Evolutionary conservation across 1,140 invertebrate genomes (phyloP), one percentile per base, ranked within the genome.

Genomic region (Venustaconcha ellipsiformis): DNA sequence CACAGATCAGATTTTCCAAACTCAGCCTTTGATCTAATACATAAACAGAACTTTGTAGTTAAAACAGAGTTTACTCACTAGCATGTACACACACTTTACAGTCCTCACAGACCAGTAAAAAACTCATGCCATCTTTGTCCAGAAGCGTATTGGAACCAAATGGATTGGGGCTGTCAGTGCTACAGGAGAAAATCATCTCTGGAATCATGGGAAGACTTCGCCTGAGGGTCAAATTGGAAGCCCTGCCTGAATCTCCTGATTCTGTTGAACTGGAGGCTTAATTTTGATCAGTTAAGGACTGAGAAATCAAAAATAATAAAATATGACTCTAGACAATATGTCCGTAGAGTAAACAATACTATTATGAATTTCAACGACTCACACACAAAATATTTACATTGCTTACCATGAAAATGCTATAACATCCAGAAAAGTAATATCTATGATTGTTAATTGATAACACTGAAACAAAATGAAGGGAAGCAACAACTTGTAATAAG

Each of bases 41-140:
- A 48, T 48, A 0, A 48, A 48, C 37, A 48, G 6, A 48, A 48
- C 6, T 48, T 48, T 48, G 37, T 48, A 48, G 37, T 11, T 15
- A 30, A 30, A 30, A 30, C 26, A 30, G 26, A 3, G 2, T 14
- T 65, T 74, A 87, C 86, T 87, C 84, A 90, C 89, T 89, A 55
- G 89, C 89, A 87, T 91, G 91, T 56, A 91, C 90, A 84, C 87
- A 89, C 64, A 91, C 76, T 84, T 87, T 86, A 79, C 90, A 91
- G 23, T 82, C 79, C 23, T 81, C 78, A 76, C 90, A 91, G 11
- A 83, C 80, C 3, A 91, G 70, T 3, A 91, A 78, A 13, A 81
- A 72, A 69, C 89, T 89, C 1, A 83, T 79, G 1, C 86, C 88
- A 80, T 87, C 87, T 14, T 78, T 78, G 60, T 88, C 86, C 20